Evolutionary conservation across 2,113 vertebrate species (phyloP).

Genomic region (Rhinichthys klamathensis): DNA sequence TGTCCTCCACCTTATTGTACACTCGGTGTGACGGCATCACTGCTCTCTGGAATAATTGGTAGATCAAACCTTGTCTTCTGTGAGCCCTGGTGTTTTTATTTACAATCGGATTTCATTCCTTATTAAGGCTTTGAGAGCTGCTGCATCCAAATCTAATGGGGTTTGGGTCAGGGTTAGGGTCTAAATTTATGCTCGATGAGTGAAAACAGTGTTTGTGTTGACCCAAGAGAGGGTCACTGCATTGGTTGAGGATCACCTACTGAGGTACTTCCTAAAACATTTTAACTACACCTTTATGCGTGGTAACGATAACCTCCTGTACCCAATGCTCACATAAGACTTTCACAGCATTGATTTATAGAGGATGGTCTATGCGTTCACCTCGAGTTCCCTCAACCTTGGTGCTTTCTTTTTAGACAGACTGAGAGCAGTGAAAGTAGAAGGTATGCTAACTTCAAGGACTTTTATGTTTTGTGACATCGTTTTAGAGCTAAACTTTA

Average conservation of each 20-base stretch:
- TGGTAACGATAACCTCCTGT: not conserved
- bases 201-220: slow-evolving; percentile 27
- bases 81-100: not conserved
- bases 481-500: not conserved
- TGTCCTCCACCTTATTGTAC: slow-evolving; percentile 42
- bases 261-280: slow-evolving; percentile 9
- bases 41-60: not conserved
- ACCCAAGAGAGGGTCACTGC: slow-evolving; percentile 18
- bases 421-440: not conserved
- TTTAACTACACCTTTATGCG: slow-evolving; percentile 1
- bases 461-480: not conserved
- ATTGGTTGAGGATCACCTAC: slow-evolving; percentile 3
- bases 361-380: not conserved
- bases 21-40: not conserved
- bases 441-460: not conserved
- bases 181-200: not conserved
- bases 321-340: not conserved
- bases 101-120: not conserved
- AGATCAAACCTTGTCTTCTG: not conserved
- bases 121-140: not conserved
- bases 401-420: not conserved
- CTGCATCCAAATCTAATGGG: not conserved
- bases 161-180: not conserved
- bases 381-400: not conserved
- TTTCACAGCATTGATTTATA: slow-evolving; percentile 10